Base-by-base conservation (phyloP, 2,888 invertebrate species). In the Cristatella mucedo region DNA sequence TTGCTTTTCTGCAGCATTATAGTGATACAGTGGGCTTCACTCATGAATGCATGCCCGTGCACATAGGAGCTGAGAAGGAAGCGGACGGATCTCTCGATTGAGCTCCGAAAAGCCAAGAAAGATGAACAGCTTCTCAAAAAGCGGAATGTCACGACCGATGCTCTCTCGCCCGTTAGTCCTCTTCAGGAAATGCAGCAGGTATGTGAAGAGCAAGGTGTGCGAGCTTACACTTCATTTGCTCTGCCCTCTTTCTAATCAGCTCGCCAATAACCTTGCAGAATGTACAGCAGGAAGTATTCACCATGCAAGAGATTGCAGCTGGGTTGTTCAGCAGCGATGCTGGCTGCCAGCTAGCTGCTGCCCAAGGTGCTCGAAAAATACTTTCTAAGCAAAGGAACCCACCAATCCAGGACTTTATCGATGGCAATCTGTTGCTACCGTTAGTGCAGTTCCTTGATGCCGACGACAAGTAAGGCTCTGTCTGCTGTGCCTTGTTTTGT, bases 101-200 rank as follows among this genome's bases (percentile, higher is more conserved):
- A 91, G 50, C 71, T 97, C 22, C 75, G 95, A 13, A 93, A 93
- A 69, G 80, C 83, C 15, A 81, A 82, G 41, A 82, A 91, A 51
- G 89, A 93, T 64, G 89, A 93, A 53, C 87, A 89, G 59, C 69
- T 95, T 29, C 74, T 82, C 40, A 97, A 97, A 66, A 72, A 85
- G 16, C 73, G 93, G 41, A 89, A 91, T 51, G 74, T 91, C 50
- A 73, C 73, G 0, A 73, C 71, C 13, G 71, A 72, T 68, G 24
- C 26, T 22, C 53, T 52, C 21, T 38, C 72, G 22, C 51, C 56
- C 2, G 48, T 53, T 7, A 61, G 59, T 46, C 63, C 62, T 9
- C 47, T 60, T 11, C 53, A 57, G 33, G 62, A 61, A 33, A 45
- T 52, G 15, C 60, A 57, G 40, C 56, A 54, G 52, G 58, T 57